These are phyloP conservation scores for Sarcoramphus papa DNA, from an alignment of 2,797 vertebrate genomes.

Conservation along the genomic window DNA sequence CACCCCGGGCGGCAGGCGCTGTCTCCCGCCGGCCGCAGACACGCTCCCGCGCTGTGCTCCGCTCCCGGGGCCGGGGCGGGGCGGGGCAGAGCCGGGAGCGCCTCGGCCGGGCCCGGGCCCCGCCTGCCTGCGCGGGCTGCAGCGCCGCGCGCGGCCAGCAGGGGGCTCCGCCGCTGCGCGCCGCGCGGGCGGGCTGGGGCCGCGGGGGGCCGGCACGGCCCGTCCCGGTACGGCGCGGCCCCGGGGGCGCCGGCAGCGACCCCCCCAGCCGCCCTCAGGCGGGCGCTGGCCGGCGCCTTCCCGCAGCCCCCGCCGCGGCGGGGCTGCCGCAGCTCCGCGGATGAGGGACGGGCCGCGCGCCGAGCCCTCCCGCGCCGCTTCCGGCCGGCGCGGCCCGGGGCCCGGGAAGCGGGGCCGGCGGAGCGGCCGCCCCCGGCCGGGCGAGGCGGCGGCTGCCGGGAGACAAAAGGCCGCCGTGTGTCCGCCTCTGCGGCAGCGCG, in stretches of 20 bases:
- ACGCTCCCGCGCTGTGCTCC: neutral
- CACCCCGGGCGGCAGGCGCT: neutral
- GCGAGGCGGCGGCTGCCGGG: neutral
- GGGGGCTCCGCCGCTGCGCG: neutral
- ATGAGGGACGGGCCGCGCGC: neutral
- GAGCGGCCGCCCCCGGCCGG: neutral
- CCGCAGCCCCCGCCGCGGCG: neutral
- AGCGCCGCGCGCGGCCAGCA: neutral
- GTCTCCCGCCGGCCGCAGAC: too few species aligned
- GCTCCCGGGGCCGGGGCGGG: too few species aligned
- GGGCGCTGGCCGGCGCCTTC: neutral
- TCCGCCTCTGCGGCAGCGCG: neutral
- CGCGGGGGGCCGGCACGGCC: neutral
- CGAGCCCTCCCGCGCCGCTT: neutral
- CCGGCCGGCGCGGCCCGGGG: too few species aligned
- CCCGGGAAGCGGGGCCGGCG: neutral
- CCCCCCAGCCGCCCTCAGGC: too few species aligned
- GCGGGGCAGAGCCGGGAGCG: neutral
- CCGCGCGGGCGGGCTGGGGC: neutral
- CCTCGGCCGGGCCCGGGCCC: neutral
- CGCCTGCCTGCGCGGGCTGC: neutral
- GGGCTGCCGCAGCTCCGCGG: neutral
- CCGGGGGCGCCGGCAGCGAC: neutral
- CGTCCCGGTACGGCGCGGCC: too few species aligned
- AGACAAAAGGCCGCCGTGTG: slow-evolving; percentile 21